A percentile compares a stretch with the other conserved stretches of the same genome.
phyloP scores from a whole-genome alignment of 2,888 invertebrate genomes.

The Epinotia bilunana region DNA sequence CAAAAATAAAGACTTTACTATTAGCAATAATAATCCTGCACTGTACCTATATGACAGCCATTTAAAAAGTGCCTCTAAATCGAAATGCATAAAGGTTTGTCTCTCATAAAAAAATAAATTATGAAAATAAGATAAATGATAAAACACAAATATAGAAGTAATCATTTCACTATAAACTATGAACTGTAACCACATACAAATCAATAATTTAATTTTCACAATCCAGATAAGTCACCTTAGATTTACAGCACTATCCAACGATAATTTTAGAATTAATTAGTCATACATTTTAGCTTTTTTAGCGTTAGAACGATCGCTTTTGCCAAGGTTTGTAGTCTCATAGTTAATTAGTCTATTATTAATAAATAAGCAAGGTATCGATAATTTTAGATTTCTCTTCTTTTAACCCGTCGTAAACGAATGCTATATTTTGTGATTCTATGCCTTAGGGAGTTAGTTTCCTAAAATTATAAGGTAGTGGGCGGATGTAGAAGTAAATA shows the following conservation, averaged over 20 bases:
- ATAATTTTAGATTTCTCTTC: constrained; percentile 62
- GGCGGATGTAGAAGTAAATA: constrained; percentile 65
- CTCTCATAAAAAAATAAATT: constrained; percentile 57
- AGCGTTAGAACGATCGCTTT: constrained; percentile 76
- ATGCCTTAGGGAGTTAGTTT: constrained; percentile 69
- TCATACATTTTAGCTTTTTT: constrained; percentile 76
- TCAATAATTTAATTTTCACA: constrained; percentile 58
- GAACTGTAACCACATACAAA: constrained; percentile 49
- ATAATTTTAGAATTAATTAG: constrained; percentile 65
- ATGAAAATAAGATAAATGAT: constrained; percentile 52
- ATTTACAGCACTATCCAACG: constrained; percentile 71
- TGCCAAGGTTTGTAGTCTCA: constrained; percentile 74
- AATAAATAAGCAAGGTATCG: constrained; percentile 57
- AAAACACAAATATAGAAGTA: constrained; percentile 50
- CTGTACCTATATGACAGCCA: constrained; percentile 67
- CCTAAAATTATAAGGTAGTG: constrained; percentile 64
- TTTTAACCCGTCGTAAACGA: constrained; percentile 65
- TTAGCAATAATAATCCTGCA: constrained; percentile 68
- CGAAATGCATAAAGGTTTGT: constrained; percentile 62
- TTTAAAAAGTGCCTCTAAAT: constrained; percentile 77
- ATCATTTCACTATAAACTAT: constrained; percentile 35
- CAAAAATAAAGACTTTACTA: constrained; percentile 56
- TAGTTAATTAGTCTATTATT: constrained; percentile 70
- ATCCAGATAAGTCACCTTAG: constrained; percentile 62
- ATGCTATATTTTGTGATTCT: constrained; percentile 74